Conservation (phyloP, 2,888 invertebrate genomes). For the Lasioglossum leucozonium region DNA sequence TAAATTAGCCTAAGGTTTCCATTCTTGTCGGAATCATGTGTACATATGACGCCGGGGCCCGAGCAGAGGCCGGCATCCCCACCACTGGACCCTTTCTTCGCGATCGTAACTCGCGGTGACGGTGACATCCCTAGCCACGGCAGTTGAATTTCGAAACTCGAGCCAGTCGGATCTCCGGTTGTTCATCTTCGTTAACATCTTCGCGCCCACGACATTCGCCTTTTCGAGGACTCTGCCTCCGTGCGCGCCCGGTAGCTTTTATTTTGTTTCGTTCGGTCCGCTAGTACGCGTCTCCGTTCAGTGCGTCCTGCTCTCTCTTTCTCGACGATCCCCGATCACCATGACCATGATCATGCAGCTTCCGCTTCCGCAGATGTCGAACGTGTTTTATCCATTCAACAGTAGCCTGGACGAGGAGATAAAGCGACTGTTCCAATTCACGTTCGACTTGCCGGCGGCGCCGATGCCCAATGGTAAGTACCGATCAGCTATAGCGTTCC, state of each 20-base stretch:
- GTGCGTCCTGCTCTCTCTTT: neutral
- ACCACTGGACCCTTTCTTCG: slow-evolving; percentile 50
- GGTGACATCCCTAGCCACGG: slow-evolving; percentile 30
- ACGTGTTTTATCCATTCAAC: slow-evolving; percentile 78
- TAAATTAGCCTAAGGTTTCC: slow-evolving; percentile 14
- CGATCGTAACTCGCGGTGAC: slow-evolving; percentile 36
- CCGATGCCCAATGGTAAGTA: slow-evolving; percentile 71
- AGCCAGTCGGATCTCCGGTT: neutral
- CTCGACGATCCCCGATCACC: neutral
- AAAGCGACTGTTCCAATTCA: slow-evolving; percentile 74
- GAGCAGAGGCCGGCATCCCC: slow-evolving; percentile 37
- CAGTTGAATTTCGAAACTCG: slow-evolving; percentile 57
- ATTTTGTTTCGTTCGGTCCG: neutral
- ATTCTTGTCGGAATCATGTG: neutral
- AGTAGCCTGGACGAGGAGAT: slow-evolving; percentile 80
- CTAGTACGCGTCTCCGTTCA: neutral
- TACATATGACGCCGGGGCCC: slow-evolving; percentile 24
- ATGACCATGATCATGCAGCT: slow-evolving; percentile 32
- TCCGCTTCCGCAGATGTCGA: slow-evolving; percentile 67
- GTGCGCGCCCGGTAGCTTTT: neutral
- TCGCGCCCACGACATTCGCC: neutral
- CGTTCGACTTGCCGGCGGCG: slow-evolving; percentile 5
- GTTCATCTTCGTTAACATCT: neutral
- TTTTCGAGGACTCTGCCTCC: neutral
- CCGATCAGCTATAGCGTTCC: neutral